These are phyloP conservation scores for Notospermus geniculatus DNA, from an alignment of 1,140 invertebrate species.

Conservation along the genomic window DNA sequence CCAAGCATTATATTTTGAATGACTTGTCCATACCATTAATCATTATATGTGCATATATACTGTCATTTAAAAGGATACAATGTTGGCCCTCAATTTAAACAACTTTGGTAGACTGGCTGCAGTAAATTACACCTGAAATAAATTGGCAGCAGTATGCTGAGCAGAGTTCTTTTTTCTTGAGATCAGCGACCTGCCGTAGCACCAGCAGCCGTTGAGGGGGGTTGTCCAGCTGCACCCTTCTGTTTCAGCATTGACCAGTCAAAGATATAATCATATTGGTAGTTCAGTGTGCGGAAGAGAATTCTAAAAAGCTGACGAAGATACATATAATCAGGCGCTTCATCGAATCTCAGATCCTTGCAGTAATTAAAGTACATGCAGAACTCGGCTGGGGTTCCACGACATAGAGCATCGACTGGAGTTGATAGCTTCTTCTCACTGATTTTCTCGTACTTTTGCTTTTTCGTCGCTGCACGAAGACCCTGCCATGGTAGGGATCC, in stretches of 20 bases:
- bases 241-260: conserved; percentile 82
- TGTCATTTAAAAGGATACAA: no score
- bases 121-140: no score
- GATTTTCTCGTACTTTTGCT: conserved; percentile 97
- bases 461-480: conserved; percentile 73
- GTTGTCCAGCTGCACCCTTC: no score
- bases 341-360: conserved; percentile 91
- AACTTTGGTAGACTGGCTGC: no score
- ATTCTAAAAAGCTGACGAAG: conserved; percentile 96
- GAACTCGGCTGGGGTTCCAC: conserved; percentile 95
- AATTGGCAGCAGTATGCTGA: no score
- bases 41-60: no score
- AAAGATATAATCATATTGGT: conserved; percentile 99
- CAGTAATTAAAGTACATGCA: conserved; percentile 98
- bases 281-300: conserved; percentile 97
- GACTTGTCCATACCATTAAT: no score
- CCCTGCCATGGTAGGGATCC: conserved; percentile 94
- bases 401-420: conserved; percentile 89
- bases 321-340: conserved; percentile 97
- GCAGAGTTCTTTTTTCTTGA: no score
- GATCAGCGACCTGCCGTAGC: no score
- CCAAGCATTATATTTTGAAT: no score
- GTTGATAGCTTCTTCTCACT: conserved; percentile 98
- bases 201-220: no score
- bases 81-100: no score